A percentile compares a stretch with the other conserved stretches of the same genome.
Conservation (phyloP, 2,888 invertebrate genomes). For the Drosophila anceps region DNA sequence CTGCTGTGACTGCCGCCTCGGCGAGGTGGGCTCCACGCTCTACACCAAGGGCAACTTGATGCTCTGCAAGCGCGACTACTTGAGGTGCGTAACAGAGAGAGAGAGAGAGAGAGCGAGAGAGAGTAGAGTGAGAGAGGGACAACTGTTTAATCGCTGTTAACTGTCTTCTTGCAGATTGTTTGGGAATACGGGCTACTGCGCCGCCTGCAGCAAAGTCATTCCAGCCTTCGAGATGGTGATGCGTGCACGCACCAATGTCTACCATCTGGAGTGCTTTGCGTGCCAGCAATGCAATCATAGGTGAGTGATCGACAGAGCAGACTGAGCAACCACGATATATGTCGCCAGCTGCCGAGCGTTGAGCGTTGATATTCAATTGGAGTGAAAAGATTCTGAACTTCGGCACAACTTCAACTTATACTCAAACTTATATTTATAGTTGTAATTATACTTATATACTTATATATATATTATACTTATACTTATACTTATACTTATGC, state of each 20-base stretch:
- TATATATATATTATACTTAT: not conserved
- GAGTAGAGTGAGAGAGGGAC: too few relatives aligned
- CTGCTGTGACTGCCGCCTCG: conserved; percentile 98
- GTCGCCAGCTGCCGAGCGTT: not conserved
- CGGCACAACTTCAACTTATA: not conserved
- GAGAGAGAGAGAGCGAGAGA: not conserved
- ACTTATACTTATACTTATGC: not conserved
- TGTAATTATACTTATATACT: not conserved
- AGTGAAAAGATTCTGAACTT: not conserved
- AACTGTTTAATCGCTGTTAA: conserved; percentile 5
- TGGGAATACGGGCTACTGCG: conserved; percentile 97
- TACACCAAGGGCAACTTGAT: conserved; percentile 98
- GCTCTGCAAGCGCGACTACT: conserved; percentile 97
- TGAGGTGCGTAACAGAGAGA: conserved; percentile 88
- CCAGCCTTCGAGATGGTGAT: conserved; percentile 99
- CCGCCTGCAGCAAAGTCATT: conserved; percentile 98
- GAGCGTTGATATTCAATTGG: not conserved
- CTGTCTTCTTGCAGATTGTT: conserved; percentile 89
- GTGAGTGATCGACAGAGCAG: conserved; percentile 86
- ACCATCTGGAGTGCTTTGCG: conserved; percentile 99
- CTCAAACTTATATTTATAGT: not conserved
- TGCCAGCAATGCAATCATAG: conserved; percentile 99
- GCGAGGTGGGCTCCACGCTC: conserved; percentile 97
- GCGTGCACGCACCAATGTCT: conserved; percentile 98
- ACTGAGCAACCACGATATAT: not conserved